Evolutionary conservation across 1,140 invertebrate species (phyloP).

Genomic region (Branchinecta lynchi): DNA sequence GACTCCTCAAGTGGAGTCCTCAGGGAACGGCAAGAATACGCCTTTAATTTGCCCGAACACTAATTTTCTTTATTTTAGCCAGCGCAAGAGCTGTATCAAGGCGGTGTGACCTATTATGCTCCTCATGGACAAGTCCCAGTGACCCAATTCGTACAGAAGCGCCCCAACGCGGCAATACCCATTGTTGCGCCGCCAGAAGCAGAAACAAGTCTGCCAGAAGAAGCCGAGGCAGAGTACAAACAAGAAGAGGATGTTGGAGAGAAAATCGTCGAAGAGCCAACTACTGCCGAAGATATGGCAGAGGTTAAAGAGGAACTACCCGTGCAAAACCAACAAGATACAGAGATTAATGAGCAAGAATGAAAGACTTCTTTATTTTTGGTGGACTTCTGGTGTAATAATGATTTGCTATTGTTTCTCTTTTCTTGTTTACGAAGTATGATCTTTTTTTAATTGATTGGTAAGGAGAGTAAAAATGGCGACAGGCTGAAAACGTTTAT

Average conservation of each 20-base stretch:
- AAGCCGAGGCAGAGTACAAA: neutral
- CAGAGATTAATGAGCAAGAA: too few species aligned
- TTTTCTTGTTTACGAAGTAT: neutral
- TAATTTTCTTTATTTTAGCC: neutral
- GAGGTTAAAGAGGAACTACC: too few species aligned
- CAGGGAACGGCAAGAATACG: too few species aligned
- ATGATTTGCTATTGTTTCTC: neutral
- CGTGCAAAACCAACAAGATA: too few species aligned
- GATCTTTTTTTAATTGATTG: neutral
- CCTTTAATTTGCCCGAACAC: too few species aligned
- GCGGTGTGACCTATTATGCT: neutral
- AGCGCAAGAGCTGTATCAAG: neutral
- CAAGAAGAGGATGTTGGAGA: neutral
- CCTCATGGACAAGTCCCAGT: neutral
- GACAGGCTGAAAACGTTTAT: neutral
- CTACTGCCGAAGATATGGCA: neutral
- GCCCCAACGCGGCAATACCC: slow-evolving; percentile 19
- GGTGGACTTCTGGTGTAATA: too few species aligned
- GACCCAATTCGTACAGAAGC: neutral
- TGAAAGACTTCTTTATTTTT: too few species aligned
- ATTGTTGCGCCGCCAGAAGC: slow-evolving; percentile 15
- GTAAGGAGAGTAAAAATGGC: neutral
- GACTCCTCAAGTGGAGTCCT: too few species aligned
- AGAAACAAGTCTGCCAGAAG: neutral
- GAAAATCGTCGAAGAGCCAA: neutral